Evolutionary conservation across 1,140 invertebrate species (phyloP), one percentile per base, ranked within the genome.

Genomic region (Alviniconcha marisindica): DNA sequence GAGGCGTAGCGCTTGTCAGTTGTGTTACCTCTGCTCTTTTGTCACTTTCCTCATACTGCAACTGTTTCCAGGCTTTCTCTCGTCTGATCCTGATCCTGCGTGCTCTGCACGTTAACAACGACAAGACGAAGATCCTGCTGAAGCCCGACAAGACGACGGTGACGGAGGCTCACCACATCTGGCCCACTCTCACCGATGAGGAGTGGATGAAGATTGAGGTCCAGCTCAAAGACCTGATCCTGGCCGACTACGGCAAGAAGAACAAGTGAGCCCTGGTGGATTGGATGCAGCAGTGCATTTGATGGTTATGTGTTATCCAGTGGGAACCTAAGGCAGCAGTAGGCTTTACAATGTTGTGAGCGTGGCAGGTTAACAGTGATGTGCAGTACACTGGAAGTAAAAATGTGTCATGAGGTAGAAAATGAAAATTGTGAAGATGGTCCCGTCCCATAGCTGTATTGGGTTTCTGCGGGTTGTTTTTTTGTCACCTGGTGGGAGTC

Each of bases 161-260:
- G 36, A 99, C 99, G 0, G 99, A 99, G 93, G 96, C 97, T 0
- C 99, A 99, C 95, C 99, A 99, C 92, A 99, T 99, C 92, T 99
- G 99, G 99, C 99, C 99, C 0, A 97, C 98, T 0, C 93, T 99
- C 0, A 96, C 96, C 3, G 98, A 99, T 90, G 98, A 99, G 89
- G 98, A 99, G 93, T 99, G 99, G 99, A 99, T 99, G 87, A 99
- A 99, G 92, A 90, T 93, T 83, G 99, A 99, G 94, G 97, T 99
- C 24, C 97, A 99, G 89, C 94, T 99, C 1, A 99, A 99, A 92
- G 99, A 99, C 94, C 95, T 99, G 10, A 99, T 99, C 91, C 93
- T 99, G 28, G 98, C 98, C 54, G 99, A 99, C 94, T 99, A 99
- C 91, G 99, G 99, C 89, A 99, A 99, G 94, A 99, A 99, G 94